Evolutionary conservation across 1,140 invertebrate species (phyloP).

Genomic region (Caenorhabditis brenneri): DNA sequence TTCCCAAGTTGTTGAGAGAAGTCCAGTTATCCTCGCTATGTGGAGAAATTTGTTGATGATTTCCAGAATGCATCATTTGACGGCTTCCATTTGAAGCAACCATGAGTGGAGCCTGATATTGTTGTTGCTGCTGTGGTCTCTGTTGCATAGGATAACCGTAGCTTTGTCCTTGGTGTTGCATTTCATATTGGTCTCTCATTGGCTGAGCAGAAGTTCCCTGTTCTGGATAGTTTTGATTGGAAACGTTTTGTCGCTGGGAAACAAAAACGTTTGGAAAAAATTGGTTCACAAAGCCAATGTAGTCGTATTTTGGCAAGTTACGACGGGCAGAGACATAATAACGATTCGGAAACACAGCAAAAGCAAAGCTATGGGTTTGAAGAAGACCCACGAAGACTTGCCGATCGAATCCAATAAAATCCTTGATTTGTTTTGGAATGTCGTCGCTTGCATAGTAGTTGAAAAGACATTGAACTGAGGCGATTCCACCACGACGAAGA

Average conservation of each 20-base stretch:
- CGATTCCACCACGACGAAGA: conserved; percentile 65
- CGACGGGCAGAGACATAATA: conserved; percentile 67
- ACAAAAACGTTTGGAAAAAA: neutral
- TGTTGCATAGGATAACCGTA: neutral
- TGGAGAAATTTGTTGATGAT: no score
- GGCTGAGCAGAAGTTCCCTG: no score
- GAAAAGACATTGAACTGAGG: conserved; percentile 64
- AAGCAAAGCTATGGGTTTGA: conserved; percentile 62
- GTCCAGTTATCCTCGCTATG: neutral
- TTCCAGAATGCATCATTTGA: no score
- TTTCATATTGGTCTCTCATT: no score
- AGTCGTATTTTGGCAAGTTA: conserved; percentile 68
- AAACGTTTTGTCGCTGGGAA: no score
- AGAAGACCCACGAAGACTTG: conserved; percentile 63
- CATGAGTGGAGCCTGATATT: neutral
- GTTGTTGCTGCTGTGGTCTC: neutral
- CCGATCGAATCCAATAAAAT: conserved; percentile 55
- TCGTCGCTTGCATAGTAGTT: conserved; percentile 57
- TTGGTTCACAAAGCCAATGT: conserved; percentile 60
- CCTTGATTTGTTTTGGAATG: conserved; percentile 50
- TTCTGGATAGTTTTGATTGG: no score
- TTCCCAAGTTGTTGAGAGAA: neutral
- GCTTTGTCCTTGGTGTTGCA: neutral
- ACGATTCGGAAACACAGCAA: conserved; percentile 66
- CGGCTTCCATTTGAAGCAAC: no score